phyloP scores from a whole-genome alignment of 1,140 invertebrate genomes.

The Pristionchus pacificus region DNA sequence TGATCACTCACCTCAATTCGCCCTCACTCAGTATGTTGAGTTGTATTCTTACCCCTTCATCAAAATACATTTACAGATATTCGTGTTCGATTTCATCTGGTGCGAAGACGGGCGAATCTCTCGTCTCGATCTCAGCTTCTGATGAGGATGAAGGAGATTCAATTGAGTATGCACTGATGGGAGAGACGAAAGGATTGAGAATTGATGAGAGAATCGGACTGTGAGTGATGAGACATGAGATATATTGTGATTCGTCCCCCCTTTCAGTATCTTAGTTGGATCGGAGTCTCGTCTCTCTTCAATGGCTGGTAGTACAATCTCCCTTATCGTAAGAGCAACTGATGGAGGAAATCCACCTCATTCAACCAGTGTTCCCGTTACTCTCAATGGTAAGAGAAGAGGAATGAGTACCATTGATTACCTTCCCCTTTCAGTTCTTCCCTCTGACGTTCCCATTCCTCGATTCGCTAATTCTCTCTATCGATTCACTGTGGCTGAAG shows the following conservation, averaged over 20 bases:
- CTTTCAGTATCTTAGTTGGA: too few species aligned
- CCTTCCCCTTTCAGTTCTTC: conserved; percentile 65
- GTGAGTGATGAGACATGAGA: conserved; percentile 26
- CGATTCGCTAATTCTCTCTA: conserved; percentile 72
- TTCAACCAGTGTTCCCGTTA: conserved; percentile 20
- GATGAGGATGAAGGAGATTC: conserved; percentile 23
- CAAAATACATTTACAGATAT: conserved; percentile 18
- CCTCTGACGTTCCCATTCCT: conserved; percentile 86
- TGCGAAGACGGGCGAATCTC: conserved; percentile 34
- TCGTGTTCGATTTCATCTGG: conserved; percentile 19
- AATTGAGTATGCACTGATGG: conserved; percentile 15
- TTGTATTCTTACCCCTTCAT: conserved; percentile 19
- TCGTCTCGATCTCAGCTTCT: conserved; percentile 42
- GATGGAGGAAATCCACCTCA: conserved; percentile 51
- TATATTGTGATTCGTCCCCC: conserved; percentile 29
- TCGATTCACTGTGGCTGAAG: conserved; percentile 79
- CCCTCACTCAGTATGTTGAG: conserved; percentile 38
- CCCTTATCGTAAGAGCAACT: conserved; percentile 37
- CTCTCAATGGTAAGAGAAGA: conserved; percentile 32
- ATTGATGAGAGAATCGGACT: conserved; percentile 18
- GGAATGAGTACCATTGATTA: too few species aligned
- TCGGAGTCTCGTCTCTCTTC: too few species aligned
- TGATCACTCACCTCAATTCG: conserved; percentile 75
- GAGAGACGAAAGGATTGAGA: not conserved
- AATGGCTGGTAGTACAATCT: conserved; percentile 35